A percentile compares a stretch with the other conserved stretches of the same genome.
Evolutionary conservation across 2,888 invertebrate genomes (phyloP).

Genomic region (Sminthurides aquaticus): DNA sequence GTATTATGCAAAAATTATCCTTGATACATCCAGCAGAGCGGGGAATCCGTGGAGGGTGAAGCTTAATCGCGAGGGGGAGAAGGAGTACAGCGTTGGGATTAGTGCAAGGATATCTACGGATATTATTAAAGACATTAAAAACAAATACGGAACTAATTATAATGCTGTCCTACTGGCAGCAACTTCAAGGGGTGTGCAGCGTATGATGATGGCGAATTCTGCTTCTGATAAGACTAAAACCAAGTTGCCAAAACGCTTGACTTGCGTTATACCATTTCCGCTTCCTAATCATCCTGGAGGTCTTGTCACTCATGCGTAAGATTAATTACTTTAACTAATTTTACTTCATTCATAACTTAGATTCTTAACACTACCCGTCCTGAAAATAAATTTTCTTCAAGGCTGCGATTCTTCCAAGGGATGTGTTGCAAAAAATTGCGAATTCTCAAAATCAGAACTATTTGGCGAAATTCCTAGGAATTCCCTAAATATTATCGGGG

Average conservation of each 20-base stretch:
- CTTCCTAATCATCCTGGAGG: background rate
- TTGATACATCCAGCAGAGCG: background rate
- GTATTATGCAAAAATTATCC: background rate
- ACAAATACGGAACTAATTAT: background rate
- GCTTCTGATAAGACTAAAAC: no score
- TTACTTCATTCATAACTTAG: background rate
- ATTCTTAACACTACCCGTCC: no score
- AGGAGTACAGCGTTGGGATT: background rate
- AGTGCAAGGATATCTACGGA: background rate
- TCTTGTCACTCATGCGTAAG: background rate
- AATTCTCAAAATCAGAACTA: no score
- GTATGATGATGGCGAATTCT: background rate
- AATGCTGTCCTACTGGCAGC: background rate
- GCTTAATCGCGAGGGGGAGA: background rate
- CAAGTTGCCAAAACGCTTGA: background rate
- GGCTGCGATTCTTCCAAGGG: no score
- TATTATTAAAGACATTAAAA: constrained; percentile 8
- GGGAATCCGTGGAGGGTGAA: background rate
- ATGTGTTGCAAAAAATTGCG: no score
- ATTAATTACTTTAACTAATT: background rate
- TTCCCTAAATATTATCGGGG: no score
- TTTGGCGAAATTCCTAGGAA: no score
- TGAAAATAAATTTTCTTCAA: no score
- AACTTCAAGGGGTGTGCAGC: background rate
- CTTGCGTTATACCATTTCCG: background rate